These are phyloP conservation scores for Picathartes gymnocephalus DNA, from an alignment of 2,113 vertebrate genomes.

Conservation along the genomic window DNA sequence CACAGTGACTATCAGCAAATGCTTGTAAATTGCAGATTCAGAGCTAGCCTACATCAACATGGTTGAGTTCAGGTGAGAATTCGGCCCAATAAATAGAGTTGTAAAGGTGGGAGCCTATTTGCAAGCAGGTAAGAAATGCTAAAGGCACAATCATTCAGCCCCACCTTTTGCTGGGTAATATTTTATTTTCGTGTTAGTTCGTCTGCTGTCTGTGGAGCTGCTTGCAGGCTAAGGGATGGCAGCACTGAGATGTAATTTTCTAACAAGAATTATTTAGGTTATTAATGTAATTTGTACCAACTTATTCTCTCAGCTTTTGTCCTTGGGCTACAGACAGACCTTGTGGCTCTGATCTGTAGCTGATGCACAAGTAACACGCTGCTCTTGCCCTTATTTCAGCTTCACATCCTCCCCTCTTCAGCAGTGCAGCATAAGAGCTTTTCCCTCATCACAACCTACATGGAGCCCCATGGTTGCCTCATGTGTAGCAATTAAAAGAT, in stretches of 20 bases:
- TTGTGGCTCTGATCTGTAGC: background rate
- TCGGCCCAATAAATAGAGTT: background rate
- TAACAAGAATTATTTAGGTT: background rate
- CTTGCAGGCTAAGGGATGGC: background rate
- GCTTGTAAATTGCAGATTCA: background rate
- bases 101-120: background rate
- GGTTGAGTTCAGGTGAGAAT: background rate
- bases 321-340: background rate
- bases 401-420: background rate
- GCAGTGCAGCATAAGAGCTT: background rate
- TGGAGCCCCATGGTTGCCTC: background rate
- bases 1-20: background rate
- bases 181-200: background rate
- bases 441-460: background rate
- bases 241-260: background rate
- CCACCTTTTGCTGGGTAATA: background rate
- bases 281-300: slow-evolving; percentile 11
- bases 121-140: background rate
- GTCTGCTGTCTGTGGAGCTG: background rate
- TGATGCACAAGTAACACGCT: background rate
- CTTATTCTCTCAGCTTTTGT: background rate
- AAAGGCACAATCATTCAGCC: background rate
- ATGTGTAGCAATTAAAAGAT: background rate
- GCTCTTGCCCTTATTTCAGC: background rate
- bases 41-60: background rate